A percentile compares a stretch with the other conserved stretches of the same genome.
Evolutionary conservation across 2,797 vertebrate species (phyloP).

Genomic region (Micromesistius poutassou): DNA sequence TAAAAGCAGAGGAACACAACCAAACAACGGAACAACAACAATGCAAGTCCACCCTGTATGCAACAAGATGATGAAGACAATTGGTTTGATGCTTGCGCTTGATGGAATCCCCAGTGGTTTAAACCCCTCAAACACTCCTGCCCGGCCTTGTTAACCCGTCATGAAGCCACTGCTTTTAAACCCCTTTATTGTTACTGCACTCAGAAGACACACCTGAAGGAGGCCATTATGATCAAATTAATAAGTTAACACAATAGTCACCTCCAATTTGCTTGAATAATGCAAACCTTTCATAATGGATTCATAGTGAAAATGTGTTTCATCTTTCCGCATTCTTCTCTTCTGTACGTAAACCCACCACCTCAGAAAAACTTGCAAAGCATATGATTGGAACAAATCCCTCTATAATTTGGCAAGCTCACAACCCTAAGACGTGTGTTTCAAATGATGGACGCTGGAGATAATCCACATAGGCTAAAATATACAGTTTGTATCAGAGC

Average conservation of each 20-base stretch:
- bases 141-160: neutral
- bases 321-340: neutral
- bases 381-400: slow-evolving; percentile 2
- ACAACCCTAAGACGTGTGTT: slow-evolving; percentile 13
- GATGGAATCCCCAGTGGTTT: neutral
- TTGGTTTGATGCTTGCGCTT: neutral
- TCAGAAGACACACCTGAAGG: neutral
- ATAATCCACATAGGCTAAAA: slow-evolving; percentile 18
- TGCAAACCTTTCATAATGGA: neutral
- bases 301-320: neutral
- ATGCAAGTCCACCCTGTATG: neutral
- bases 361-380: neutral
- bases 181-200: neutral
- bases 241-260: neutral
- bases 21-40: neutral
- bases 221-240: neutral
- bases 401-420: neutral
- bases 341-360: neutral
- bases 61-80: neutral
- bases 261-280: neutral
- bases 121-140: neutral
- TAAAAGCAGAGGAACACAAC: neutral
- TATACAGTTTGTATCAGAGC: slow-evolving; percentile 22
- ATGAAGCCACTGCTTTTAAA: neutral
- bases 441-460: slow-evolving; percentile 23